Base-by-base conservation (phyloP, 1,140 invertebrate species). In the Trichogramma pretiosum region DNA sequence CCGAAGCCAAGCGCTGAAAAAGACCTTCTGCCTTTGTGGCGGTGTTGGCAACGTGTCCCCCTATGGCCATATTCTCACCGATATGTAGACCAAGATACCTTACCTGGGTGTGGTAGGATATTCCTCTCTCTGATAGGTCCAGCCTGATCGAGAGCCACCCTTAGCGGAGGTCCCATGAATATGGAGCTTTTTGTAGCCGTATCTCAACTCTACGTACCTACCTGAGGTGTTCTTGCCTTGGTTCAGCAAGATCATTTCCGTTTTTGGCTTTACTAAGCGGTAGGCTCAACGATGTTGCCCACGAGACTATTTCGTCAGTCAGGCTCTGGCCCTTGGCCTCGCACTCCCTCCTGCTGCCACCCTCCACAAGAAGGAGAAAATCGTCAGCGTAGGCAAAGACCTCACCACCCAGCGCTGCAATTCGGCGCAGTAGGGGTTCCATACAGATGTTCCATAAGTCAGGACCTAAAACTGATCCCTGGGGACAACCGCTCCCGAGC, bases 391-490 rank as follows among this genome's bases (percentile, higher is more conserved):
- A 36, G 3, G 34, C 34, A 3, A 36, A 8, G 21, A 36, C 4
- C 3, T 17, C 11, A n/a, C n/a, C n/a, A n/a, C n/a, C n/a, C n/a
- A n/a, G n/a, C n/a, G n/a, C n/a, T n/a, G 5, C 14, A 17, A 37
- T 4, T 19, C 7, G 9, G 3, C 14, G 0, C 4, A 16, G 22
- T 7, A 32, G 46, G 9, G 10, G 42, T 22, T 59, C 53, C 55
- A 59, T 53, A 4, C 2, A 4, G 3, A 36, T 13, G 16, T 36
- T 36, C 34, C 34, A 36, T 3, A 16, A 10, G 11, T 9, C 5
- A 3, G 34, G 34, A 3, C 34, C 34, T 17, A 36, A 4, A 5
- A 36, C 34, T 5, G 34, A 36, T 2, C 34, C 34, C 3, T 36
- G 34, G 4, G 34, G 34, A 18, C 34, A 36, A 3, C 34, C 34